A percentile compares a stretch with the other conserved stretches of the same genome.
These are phyloP conservation scores for Drosophila albomicans DNA, from an alignment of 1,140 invertebrate species.

Conservation along the genomic window DNA sequence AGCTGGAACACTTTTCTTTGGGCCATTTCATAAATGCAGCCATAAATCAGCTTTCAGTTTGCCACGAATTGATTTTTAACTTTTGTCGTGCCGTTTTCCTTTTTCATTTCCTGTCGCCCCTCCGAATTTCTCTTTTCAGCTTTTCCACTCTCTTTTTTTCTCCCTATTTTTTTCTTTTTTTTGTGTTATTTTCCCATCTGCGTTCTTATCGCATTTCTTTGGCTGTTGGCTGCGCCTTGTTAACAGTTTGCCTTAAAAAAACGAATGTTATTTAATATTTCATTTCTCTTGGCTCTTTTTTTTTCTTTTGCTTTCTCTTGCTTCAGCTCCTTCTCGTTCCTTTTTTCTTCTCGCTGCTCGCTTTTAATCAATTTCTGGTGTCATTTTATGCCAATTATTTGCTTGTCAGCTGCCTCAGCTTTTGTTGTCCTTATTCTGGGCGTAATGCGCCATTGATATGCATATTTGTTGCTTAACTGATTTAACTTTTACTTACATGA, in stretches of 20 bases:
- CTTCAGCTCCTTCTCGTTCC: neutral
- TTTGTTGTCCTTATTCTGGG: neutral
- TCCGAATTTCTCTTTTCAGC: neutral
- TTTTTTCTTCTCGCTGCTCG: conserved; percentile 5
- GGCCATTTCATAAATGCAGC: conserved; percentile 81
- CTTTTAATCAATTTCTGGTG: conserved; percentile 73
- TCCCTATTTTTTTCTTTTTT: no score
- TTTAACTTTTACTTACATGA: conserved; percentile 26
- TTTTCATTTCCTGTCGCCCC: conserved; percentile 66
- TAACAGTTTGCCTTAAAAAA: conserved; percentile 57
- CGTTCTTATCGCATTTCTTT: conserved; percentile 76
- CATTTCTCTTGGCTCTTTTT: conserved; percentile 30
- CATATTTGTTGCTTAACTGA: conserved; percentile 33
- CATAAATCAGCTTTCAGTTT: conserved; percentile 82
- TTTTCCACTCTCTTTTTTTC: no score
- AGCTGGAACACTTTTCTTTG: conserved; percentile 41
- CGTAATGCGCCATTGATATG: conserved; percentile 31
- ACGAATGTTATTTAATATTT: conserved; percentile 73
- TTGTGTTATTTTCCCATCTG: neutral
- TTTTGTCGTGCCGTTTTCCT: conserved; percentile 58
- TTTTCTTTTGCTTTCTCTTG: conserved; percentile 5
- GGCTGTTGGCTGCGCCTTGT: conserved; percentile 66
- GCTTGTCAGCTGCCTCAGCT: conserved; percentile 36
- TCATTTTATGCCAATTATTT: conserved; percentile 78
- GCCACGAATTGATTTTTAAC: conserved; percentile 83